A percentile compares a stretch with the other conserved stretches of the same genome.
Evolutionary conservation across 1,140 invertebrate genomes (phyloP).

Genomic region (Drosophila mojavensis): DNA sequence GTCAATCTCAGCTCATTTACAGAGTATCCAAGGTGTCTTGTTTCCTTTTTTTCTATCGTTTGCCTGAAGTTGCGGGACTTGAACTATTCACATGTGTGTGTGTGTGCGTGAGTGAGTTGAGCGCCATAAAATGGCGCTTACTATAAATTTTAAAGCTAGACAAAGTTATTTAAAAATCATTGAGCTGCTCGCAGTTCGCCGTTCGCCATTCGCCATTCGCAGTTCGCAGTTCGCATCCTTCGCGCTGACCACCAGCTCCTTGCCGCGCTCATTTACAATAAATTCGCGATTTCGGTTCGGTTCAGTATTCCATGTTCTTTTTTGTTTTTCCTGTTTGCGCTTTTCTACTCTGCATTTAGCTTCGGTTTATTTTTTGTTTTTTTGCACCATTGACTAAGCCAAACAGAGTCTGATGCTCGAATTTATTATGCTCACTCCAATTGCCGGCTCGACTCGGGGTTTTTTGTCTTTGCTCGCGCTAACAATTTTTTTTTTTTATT

Average conservation of each 20-base stretch:
- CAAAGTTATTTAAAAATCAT: slow-evolving; percentile 62
- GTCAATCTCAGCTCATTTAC: not conserved
- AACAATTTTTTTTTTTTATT: slow-evolving; percentile 27
- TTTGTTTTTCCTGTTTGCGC: slow-evolving; percentile 4
- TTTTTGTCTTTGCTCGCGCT: slow-evolving; percentile 49
- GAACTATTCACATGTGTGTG: no score
- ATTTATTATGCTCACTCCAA: slow-evolving; percentile 81
- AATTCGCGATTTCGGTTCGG: slow-evolving; percentile 75
- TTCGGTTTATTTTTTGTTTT: slow-evolving; percentile 11
- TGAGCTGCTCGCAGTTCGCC: slow-evolving; percentile 34
- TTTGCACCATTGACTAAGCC: slow-evolving; percentile 81
- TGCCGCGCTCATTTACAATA: slow-evolving; percentile 63
- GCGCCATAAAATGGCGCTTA: slow-evolving; percentile 53
- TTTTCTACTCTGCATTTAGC: slow-evolving; percentile 30
- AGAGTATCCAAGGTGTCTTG: not conserved
- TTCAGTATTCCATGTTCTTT: slow-evolving; percentile 19
- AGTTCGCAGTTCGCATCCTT: slow-evolving; percentile 31
- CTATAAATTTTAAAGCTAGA: slow-evolving; percentile 66
- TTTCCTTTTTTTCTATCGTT: not conserved
- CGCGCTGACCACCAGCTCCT: not conserved
- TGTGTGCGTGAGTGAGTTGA: slow-evolving; percentile 21
- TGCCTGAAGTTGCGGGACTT: not conserved
- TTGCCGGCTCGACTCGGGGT: slow-evolving; percentile 51
- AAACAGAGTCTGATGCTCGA: slow-evolving; percentile 82
- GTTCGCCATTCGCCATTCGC: not conserved